A percentile compares a stretch with the other conserved stretches of the same genome.
Evolutionary conservation across 2,113 vertebrate genomes (phyloP).

Genomic region (Scalopus aquaticus): DNA sequence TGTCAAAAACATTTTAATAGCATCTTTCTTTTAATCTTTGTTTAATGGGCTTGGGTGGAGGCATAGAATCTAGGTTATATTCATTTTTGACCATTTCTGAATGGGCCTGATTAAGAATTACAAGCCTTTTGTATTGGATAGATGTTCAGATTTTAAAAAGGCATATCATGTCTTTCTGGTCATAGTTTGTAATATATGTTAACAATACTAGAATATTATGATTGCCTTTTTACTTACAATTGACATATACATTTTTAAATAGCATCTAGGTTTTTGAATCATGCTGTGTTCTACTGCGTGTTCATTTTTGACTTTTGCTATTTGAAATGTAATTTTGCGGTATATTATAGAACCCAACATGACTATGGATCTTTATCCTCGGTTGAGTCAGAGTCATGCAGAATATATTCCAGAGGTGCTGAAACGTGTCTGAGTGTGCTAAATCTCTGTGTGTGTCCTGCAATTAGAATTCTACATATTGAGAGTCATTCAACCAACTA

Average conservation of each 20-base stretch:
- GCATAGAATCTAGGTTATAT: constrained; percentile 25
- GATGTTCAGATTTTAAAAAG: background rate
- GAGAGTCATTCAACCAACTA: background rate
- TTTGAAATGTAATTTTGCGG: background rate
- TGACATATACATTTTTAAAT: background rate
- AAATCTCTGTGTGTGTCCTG: too few relatives aligned
- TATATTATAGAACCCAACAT: too few relatives aligned
- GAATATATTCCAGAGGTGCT: background rate
- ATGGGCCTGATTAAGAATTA: background rate
- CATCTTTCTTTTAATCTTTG: constrained; percentile 67
- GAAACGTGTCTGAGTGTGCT: background rate
- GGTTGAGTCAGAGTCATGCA: background rate
- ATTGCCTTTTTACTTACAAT: background rate
- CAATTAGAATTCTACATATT: background rate
- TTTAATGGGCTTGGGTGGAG: constrained; percentile 18
- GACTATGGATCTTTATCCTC: background rate
- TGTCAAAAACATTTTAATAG: constrained; percentile 72
- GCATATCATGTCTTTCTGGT: background rate
- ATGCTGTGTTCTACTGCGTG: background rate
- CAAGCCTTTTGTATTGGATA: constrained; percentile 1
- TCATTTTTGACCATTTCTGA: constrained; percentile 40
- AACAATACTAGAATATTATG: background rate
- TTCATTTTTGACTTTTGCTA: background rate
- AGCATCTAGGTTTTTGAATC: background rate
- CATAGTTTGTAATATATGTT: background rate